Percentiles rank a stretch among this genome's conserved stretches.
Evolutionary conservation across 2,797 vertebrate species (phyloP).

Genomic region (Manis crassicaudata): DNA sequence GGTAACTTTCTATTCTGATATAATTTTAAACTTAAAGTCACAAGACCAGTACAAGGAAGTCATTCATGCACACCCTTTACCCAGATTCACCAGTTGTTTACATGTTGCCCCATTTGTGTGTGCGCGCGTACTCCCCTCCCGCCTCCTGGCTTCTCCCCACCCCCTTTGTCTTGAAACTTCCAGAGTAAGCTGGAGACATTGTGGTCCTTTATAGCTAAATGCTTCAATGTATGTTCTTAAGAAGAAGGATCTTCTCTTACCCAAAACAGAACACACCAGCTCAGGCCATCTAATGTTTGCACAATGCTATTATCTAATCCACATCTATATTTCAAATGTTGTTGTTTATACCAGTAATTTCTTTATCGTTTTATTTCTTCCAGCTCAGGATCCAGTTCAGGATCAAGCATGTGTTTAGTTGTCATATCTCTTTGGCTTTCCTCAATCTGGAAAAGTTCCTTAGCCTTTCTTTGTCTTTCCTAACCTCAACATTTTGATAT

Average conservation of each 20-base stretch:
- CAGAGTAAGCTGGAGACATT: background rate
- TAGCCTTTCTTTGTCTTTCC: background rate
- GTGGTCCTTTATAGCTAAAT: background rate
- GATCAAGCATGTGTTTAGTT: background rate
- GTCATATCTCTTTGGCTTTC: background rate
- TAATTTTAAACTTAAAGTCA: constrained; percentile 6
- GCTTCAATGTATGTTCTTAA: background rate
- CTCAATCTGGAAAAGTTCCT: background rate
- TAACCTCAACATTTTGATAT: background rate
- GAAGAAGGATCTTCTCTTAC: background rate
- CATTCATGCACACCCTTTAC: background rate
- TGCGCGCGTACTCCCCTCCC: background rate
- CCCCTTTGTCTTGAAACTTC: background rate
- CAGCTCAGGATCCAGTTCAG: background rate
- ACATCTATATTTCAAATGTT: background rate
- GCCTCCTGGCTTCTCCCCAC: background rate
- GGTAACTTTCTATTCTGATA: background rate
- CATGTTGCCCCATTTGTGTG: background rate
- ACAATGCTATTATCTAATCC: background rate
- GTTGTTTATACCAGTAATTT: background rate
- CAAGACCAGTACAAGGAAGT: background rate
- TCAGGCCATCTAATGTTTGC: background rate
- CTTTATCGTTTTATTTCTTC: background rate
- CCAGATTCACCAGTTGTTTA: background rate
- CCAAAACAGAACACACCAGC: background rate